phyloP scores from a whole-genome alignment of 2,113 vertebrate species.

The Sialia sialis region DNA sequence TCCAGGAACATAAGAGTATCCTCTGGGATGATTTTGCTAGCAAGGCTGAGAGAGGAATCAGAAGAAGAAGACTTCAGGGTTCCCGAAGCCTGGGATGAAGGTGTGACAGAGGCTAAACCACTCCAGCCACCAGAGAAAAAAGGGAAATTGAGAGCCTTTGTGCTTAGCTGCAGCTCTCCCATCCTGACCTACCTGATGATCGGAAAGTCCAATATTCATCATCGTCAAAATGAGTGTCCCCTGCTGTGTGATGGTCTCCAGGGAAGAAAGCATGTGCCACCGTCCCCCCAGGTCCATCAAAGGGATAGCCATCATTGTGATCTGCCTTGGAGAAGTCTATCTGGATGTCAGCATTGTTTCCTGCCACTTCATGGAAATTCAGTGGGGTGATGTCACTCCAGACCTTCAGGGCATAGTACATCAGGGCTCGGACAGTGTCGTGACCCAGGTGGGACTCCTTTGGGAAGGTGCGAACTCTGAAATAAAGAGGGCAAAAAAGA shows the following conservation, averaged over 20 bases:
- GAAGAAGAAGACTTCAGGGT: background rate
- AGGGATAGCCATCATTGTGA: conserved; percentile 91
- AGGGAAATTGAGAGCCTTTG: background rate
- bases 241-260: conserved; percentile 84
- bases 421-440: conserved; percentile 90
- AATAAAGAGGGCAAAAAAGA: background rate
- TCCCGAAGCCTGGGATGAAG: background rate
- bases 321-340: conserved; percentile 94
- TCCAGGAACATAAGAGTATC: background rate
- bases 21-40: background rate
- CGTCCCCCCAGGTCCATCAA: conserved; percentile 90
- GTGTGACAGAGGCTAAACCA: background rate
- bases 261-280: conserved; percentile 96
- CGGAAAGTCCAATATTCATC: conserved; percentile 96
- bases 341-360: conserved; percentile 90
- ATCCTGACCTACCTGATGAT: conserved; percentile 79
- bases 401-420: conserved; percentile 95
- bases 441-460: conserved; percentile 86
- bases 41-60: background rate
- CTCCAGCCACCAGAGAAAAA: background rate
- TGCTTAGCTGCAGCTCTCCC: background rate
- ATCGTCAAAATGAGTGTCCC: conserved; percentile 93
- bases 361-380: conserved; percentile 95
- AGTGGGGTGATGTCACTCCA: conserved; percentile 94
- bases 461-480: conserved; percentile 89